Percentiles rank a stretch among this genome's conserved stretches.
Conservation (phyloP, 2,113 vertebrate genomes). For the Oncorhynchus masou region DNA sequence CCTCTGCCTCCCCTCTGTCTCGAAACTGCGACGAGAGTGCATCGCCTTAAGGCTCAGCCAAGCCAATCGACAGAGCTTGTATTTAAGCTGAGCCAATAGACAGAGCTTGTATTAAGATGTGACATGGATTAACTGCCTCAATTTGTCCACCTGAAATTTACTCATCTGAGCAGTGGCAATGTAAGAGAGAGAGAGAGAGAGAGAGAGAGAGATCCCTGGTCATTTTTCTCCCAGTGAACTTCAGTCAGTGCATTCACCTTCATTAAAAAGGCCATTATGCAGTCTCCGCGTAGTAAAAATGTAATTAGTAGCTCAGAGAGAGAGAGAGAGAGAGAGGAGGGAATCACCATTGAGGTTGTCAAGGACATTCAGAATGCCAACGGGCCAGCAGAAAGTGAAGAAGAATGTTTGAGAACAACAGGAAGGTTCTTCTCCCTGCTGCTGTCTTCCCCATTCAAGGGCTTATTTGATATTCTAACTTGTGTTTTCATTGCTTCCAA, state of each 20-base stretch:
- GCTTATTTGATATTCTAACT: slow-evolving; percentile 35
- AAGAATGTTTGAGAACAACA: neutral
- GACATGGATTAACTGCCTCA: slow-evolving; percentile 55
- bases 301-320: slow-evolving; percentile 40
- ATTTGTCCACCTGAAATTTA: slow-evolving; percentile 44
- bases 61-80: no score
- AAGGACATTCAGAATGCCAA: slow-evolving; percentile 1
- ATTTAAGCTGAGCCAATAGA: neutral
- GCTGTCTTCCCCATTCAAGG: slow-evolving; percentile 3
- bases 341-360: slow-evolving; percentile 22
- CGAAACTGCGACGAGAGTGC: slow-evolving; percentile 1
- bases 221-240: neutral
- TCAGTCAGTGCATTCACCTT: slow-evolving; percentile 8
- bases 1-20: slow-evolving; percentile 11
- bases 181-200: neutral
- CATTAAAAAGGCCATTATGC: slow-evolving; percentile 21
- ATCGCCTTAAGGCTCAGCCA: slow-evolving; percentile 1
- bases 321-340: no score
- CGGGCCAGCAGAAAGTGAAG: neutral
- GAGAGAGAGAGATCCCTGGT: neutral
- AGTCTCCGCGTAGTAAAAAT: slow-evolving; percentile 9
- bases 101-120: slow-evolving; percentile 49
- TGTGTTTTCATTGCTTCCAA: slow-evolving; percentile 15
- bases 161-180: slow-evolving; percentile 13
- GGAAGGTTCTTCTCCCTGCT: neutral